These are phyloP conservation scores for Trachythela sp. DNA, from an alignment of 64 coral and sea anemone species.

Conservation along the genomic window DNA sequence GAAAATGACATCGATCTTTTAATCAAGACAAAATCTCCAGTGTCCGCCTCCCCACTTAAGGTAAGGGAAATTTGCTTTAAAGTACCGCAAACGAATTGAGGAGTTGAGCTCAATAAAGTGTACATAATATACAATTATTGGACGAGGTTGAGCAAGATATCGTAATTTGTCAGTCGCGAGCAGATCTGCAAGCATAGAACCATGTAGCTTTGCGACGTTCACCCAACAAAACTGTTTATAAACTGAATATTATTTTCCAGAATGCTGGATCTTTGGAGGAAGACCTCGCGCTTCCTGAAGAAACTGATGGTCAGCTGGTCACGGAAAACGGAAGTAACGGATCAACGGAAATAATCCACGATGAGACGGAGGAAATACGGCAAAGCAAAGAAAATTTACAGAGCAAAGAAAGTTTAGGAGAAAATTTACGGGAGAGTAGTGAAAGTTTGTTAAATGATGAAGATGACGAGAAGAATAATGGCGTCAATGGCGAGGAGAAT, in stretches of 20 bases:
- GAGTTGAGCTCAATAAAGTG: too few relatives aligned
- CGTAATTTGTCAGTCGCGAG: too few relatives aligned
- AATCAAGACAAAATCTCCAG: constrained; percentile 70
- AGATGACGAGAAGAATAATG: constrained; percentile 27
- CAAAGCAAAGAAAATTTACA: neutral
- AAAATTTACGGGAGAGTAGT: constrained; percentile 33
- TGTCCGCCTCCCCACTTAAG: constrained; percentile 49
- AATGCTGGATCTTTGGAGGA: neutral
- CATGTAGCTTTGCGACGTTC: too few relatives aligned
- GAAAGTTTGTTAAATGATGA: constrained; percentile 28
- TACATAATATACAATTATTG: too few relatives aligned
- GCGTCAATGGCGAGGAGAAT: constrained; percentile 47
- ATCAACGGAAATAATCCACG: neutral
- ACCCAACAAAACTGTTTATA: too few relatives aligned
- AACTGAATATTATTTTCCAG: neutral
- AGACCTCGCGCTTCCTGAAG: neutral
- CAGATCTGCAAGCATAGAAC: too few relatives aligned
- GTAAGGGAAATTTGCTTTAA: neutral
- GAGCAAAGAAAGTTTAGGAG: neutral
- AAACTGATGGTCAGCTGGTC: neutral
- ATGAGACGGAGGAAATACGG: neutral
- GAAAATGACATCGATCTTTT: constrained; percentile 97
- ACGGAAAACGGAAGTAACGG: neutral
- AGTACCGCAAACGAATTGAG: constrained; percentile 12
- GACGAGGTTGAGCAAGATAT: too few relatives aligned